Conservation (phyloP, 2,797 vertebrate species). For the Fistularia commersonii region DNA sequence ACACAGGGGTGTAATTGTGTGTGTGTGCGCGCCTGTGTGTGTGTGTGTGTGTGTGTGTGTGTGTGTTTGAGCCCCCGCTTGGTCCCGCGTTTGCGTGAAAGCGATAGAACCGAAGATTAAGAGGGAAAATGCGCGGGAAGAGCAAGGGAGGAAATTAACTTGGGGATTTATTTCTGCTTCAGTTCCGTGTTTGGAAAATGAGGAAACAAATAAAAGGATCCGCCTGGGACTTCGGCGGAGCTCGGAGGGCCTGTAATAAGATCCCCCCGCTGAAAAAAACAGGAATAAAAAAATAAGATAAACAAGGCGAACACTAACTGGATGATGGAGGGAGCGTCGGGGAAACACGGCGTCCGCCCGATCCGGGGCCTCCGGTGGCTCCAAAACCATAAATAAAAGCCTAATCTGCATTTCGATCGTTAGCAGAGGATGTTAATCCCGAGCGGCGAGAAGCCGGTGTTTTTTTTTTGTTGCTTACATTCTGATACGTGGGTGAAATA, state of each 20-base stretch:
- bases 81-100: background rate
- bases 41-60: slow-evolving; percentile 4
- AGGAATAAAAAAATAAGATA: slow-evolving; percentile 4
- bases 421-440: too few species aligned
- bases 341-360: too few species aligned
- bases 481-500: too few species aligned
- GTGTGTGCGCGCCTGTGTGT: background rate
- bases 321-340: background rate
- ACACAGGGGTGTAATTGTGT: background rate
- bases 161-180: slow-evolving; percentile 23
- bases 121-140: slow-evolving; percentile 20
- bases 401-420: too few species aligned
- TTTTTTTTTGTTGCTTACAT: too few species aligned
- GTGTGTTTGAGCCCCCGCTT: background rate
- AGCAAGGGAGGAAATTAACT: slow-evolving; percentile 14
- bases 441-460: too few species aligned
- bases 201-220: slow-evolving; percentile 25
- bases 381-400: too few species aligned
- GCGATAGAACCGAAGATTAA: slow-evolving; percentile 9
- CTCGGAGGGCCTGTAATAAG: slow-evolving; percentile 1
- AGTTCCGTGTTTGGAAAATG: slow-evolving; percentile 17
- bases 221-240: slow-evolving; percentile 1
- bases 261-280: slow-evolving; percentile 4
- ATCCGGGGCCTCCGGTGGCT: too few species aligned
- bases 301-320: background rate